Evolutionary conservation across 2,888 invertebrate genomes (phyloP).

Genomic region (Coenonympha arcania): DNA sequence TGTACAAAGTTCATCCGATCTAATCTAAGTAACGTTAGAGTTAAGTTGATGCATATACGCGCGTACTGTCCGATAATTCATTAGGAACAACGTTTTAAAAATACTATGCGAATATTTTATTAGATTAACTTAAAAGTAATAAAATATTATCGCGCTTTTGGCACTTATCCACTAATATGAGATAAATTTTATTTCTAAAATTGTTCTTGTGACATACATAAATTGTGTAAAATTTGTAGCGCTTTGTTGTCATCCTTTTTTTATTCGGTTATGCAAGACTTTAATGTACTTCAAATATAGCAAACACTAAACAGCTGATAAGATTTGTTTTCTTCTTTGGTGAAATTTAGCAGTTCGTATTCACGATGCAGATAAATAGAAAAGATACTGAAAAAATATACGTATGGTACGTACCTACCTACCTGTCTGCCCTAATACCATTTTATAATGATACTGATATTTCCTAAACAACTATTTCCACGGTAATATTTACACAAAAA

Average conservation of each 20-base stretch:
- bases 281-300: slow-evolving; percentile 16
- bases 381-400: slow-evolving; percentile 22
- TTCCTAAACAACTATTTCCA: slow-evolving; percentile 25
- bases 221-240: slow-evolving; percentile 5
- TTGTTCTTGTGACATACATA: slow-evolving; percentile 1
- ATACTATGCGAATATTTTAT: slow-evolving; percentile 64
- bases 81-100: slow-evolving; percentile 72
- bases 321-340: slow-evolving; percentile 57
- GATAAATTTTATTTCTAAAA: slow-evolving; percentile 21
- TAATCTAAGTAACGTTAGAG: slow-evolving; percentile 65
- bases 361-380: slow-evolving; percentile 25
- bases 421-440: slow-evolving; percentile 22
- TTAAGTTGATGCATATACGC: slow-evolving; percentile 58
- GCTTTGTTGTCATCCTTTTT: background rate
- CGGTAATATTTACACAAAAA: slow-evolving; percentile 28
- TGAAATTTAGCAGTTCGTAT: slow-evolving; percentile 37
- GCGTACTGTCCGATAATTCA: slow-evolving; percentile 61
- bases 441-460: slow-evolving; percentile 21
- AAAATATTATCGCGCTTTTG: slow-evolving; percentile 61
- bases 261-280: slow-evolving; percentile 8
- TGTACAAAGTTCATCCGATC: slow-evolving; percentile 69
- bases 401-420: slow-evolving; percentile 25
- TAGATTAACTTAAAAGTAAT: slow-evolving; percentile 55
- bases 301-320: slow-evolving; percentile 33
- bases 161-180: slow-evolving; percentile 61